Percentiles rank a stretch among this genome's conserved stretches.
Conservation (phyloP, 2,113 vertebrate species). For the Ellobius talpinus region DNA sequence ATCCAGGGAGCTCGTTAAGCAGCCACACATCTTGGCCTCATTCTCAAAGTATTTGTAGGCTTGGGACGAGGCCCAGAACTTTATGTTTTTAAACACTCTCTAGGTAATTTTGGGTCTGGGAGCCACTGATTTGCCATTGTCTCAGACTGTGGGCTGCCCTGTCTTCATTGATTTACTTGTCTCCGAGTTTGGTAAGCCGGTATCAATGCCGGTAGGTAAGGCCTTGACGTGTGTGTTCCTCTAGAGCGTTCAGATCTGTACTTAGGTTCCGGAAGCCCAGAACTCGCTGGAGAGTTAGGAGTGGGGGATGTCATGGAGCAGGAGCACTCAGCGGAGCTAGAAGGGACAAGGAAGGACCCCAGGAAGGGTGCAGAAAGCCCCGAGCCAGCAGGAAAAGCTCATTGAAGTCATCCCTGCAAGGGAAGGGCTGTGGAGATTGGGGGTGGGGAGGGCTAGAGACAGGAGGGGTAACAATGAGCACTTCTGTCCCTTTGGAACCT, state of each 20-base stretch:
- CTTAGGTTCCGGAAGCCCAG: background rate
- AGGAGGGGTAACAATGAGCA: background rate
- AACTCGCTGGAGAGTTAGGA: background rate
- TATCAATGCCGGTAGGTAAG: background rate
- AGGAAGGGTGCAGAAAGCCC: background rate
- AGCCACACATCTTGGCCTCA: slow-evolving; percentile 47
- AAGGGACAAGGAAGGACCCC: background rate
- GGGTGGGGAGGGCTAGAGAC: background rate
- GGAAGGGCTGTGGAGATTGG: background rate
- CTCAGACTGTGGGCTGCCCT: background rate
- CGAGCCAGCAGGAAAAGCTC: rapidly evolving
- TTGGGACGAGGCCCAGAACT: slow-evolving; percentile 67
- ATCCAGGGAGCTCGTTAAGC: slow-evolving; percentile 57
- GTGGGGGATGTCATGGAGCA: background rate
- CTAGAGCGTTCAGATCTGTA: background rate
- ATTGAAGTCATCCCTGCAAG: background rate
- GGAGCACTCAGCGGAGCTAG: background rate
- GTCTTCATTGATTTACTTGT: background rate
- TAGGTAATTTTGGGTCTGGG: slow-evolving; percentile 46
- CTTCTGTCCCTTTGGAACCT: background rate
- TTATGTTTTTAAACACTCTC: slow-evolving; percentile 55
- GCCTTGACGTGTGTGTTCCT: background rate
- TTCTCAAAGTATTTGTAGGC: slow-evolving; percentile 53
- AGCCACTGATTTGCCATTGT: background rate
- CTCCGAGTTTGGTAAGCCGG: background rate